Evolutionary conservation across 2,888 invertebrate species (phyloP), one percentile per base, ranked within the genome.

Genomic region (Ennomos quercinarius): DNA sequence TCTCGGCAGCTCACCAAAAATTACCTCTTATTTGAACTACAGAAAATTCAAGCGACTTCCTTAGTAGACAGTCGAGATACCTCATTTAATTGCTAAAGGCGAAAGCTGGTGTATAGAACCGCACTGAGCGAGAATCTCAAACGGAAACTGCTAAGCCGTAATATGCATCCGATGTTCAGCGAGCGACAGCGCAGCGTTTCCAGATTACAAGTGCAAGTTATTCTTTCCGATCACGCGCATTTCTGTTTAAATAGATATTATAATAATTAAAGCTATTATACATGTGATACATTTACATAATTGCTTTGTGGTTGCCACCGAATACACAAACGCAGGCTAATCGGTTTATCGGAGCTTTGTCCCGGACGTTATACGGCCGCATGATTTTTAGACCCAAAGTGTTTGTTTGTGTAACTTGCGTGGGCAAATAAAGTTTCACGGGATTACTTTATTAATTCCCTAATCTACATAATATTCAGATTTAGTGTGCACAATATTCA

Each of bases 21-120:
- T 72, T 72, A 51, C 56, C 54, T 75, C 75, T 78, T 78, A 78
- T 81, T 78, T 73, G 63, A 70, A 77, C 62, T 63, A 52, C 50
- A 57, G 69, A 57, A 72, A 74, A 71, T 71, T 72, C 67, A 63
- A 69, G 57, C 57, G 64, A 68, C 61, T 73, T 63, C 49, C 57
- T 51, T 59, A 57, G 53, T 56, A 64, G 41, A 63, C 43, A 63
- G 67, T 63, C 45, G 54, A 68, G 63, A 63, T 59, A 58, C 59
- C 27, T 27, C 2, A 27, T 64, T 51, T 51, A 54, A 55, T 59
- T 59, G 52, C 42, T 40, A 43, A 46, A 55, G 27, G 40, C 49
- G 47, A 46, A 41, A 49, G 39, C 38, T 43, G 49, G 45, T 44
- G 10, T 9, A n/a, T n/a, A 39, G 40, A 39, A 62, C 38, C 40